Percentiles rank a stretch among this genome's conserved stretches.
phyloP scores from a whole-genome alignment of 2,113 vertebrate species.

The Colistium nudipinnis region DNA sequence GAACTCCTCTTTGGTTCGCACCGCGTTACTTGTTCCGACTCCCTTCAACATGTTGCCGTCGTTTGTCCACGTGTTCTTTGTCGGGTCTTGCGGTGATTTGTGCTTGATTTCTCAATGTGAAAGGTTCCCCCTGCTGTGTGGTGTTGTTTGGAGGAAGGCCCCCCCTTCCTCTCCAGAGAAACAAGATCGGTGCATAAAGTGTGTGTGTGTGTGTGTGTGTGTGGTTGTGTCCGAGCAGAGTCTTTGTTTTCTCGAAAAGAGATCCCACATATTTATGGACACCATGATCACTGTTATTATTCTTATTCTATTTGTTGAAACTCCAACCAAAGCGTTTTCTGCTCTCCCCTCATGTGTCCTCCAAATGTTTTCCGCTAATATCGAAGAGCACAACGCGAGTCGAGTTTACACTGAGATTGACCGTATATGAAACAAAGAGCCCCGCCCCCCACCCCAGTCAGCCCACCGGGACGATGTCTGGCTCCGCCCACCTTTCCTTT shows the following conservation, averaged over 20 bases:
- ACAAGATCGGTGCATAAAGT: constrained; percentile 33
- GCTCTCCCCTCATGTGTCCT: constrained; percentile 52
- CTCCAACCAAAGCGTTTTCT: constrained; percentile 71
- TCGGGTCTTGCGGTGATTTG: constrained; percentile 12
- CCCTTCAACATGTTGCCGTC: background rate
- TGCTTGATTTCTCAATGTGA: constrained; percentile 18
- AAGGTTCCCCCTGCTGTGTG: constrained; percentile 13
- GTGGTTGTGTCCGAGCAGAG: constrained; percentile 43
- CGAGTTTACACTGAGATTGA: constrained; percentile 67
- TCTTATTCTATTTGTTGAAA: constrained; percentile 31
- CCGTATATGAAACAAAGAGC: constrained; percentile 15
- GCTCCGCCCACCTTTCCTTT: constrained; percentile 18
- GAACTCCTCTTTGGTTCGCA: constrained; percentile 25
- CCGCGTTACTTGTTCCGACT: background rate
- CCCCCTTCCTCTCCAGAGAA: constrained; percentile 35
- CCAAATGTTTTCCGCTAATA: constrained; percentile 49
- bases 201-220: constrained; percentile 28
- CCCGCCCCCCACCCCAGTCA: constrained; percentile 32
- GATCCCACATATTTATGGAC: constrained; percentile 42
- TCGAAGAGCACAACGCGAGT: constrained; percentile 77
- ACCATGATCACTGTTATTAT: constrained; percentile 45
- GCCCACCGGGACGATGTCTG: constrained; percentile 8
- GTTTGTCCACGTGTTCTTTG: background rate
- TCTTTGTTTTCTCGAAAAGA: constrained; percentile 18
- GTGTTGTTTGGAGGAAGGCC: constrained; percentile 46